These are phyloP conservation scores for Scarus forsteni DNA, from an alignment of 2,797 vertebrate genomes.

Conservation along the genomic window DNA sequence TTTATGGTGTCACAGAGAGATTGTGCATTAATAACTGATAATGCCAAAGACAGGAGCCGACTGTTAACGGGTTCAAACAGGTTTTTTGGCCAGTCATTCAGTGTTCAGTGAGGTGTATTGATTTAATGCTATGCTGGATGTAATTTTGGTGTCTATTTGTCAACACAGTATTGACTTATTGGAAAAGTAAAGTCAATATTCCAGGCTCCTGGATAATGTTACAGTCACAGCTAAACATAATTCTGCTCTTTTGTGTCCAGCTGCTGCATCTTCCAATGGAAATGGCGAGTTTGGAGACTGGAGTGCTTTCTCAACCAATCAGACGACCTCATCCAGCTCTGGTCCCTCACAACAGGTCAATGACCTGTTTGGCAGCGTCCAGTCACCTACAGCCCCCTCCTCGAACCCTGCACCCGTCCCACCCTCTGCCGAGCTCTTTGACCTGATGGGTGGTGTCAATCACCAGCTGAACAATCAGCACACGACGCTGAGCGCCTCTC, in stretches of 20 bases:
- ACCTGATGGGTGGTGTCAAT: conserved; percentile 89
- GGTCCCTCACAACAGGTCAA: conserved; percentile 68
- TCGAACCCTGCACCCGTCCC: conserved; percentile 75
- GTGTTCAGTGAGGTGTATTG: background rate
- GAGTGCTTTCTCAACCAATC: conserved; percentile 90
- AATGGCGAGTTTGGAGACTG: conserved; percentile 97
- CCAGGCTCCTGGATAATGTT: background rate
- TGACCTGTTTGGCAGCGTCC: conserved; percentile 85
- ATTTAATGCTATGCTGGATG: background rate
- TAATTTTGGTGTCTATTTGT: background rate
- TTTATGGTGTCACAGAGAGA: too few relatives aligned
- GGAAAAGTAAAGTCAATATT: background rate
- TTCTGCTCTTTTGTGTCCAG: conserved; percentile 61
- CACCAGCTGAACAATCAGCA: conserved; percentile 80
- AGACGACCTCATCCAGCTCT: conserved; percentile 73
- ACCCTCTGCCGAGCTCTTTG: conserved; percentile 91
- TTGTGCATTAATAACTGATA: too few relatives aligned
- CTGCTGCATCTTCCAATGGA: conserved; percentile 86
- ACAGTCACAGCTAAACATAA: conserved; percentile 1
- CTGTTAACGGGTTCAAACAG: too few relatives aligned
- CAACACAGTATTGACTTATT: too few relatives aligned
- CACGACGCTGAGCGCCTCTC: conserved; percentile 90
- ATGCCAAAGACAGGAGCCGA: too few relatives aligned
- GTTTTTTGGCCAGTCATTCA: too few relatives aligned
- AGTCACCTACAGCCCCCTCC: conserved; percentile 66